Conservation (phyloP, 2,113 vertebrate genomes). For the Pan troglodytes region NHGRI_mPanTro3-v2.1_pri NC_072401.2:74363001-74363500, state of each 20-base stretch:
- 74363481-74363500: neutral
- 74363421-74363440: neutral
- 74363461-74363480: neutral
- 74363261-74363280: too few relatives aligned
- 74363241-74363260: too few relatives aligned
- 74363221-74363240: too few relatives aligned
- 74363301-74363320: too few relatives aligned
- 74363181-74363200: too few relatives aligned
- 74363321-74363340: too few relatives aligned
- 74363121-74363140: neutral
- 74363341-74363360: too few relatives aligned
- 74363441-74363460: neutral
- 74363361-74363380: neutral
- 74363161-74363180: too few relatives aligned
- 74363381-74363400: neutral
- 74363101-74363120: neutral
- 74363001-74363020: neutral
- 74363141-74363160: neutral
- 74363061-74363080: neutral
- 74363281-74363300: too few relatives aligned
- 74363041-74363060: neutral
- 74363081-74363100: conserved; percentile 23
- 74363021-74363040: neutral
- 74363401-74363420: neutral
- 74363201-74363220: too few relatives aligned